These are phyloP conservation scores for Orthosia gracilis DNA, from an alignment of 2,888 invertebrate genomes.

Conservation along the genomic window DNA sequence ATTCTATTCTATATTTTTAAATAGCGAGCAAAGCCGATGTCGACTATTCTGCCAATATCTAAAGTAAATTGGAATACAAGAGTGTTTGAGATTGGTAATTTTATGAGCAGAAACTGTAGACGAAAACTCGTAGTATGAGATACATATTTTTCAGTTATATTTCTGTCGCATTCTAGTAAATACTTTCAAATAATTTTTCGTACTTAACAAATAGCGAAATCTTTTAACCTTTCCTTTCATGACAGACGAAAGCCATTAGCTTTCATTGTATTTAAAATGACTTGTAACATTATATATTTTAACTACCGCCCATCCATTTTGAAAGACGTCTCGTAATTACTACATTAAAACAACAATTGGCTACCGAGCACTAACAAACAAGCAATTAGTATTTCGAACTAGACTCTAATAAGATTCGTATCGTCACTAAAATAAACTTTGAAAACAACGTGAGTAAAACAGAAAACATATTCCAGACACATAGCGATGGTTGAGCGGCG, in stretches of 20 bases:
- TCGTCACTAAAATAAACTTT: slow-evolving; percentile 63
- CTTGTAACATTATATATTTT: slow-evolving; percentile 23
- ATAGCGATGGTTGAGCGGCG: slow-evolving; percentile 63
- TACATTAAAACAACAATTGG: slow-evolving; percentile 46
- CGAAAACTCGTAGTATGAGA: no score
- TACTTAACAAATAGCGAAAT: slow-evolving; percentile 13
- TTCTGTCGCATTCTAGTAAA: slow-evolving; percentile 4
- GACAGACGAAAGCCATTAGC: slow-evolving; percentile 43
- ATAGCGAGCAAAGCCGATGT: no score
- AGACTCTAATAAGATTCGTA: slow-evolving; percentile 69
- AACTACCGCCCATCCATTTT: slow-evolving; percentile 28
- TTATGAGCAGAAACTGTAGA: no score
- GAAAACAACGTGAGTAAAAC: slow-evolving; percentile 59
- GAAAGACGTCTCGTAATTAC: slow-evolving; percentile 50
- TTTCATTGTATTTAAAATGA: slow-evolving; percentile 26
- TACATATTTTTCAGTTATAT: slow-evolving; percentile 1
- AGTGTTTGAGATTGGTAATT: no score
- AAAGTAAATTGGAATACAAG: no score
- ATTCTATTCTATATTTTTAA: no score
- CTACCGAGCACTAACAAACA: slow-evolving; percentile 44
- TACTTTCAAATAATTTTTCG: background rate
- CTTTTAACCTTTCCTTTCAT: background rate
- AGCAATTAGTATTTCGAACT: slow-evolving; percentile 56
- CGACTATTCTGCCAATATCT: no score
- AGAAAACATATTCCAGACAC: slow-evolving; percentile 70